A percentile compares a stretch with the other conserved stretches of the same genome.
These are phyloP conservation scores for Subacronicta megacephala DNA, from an alignment of 2,888 invertebrate species.

Conservation along the genomic window DNA sequence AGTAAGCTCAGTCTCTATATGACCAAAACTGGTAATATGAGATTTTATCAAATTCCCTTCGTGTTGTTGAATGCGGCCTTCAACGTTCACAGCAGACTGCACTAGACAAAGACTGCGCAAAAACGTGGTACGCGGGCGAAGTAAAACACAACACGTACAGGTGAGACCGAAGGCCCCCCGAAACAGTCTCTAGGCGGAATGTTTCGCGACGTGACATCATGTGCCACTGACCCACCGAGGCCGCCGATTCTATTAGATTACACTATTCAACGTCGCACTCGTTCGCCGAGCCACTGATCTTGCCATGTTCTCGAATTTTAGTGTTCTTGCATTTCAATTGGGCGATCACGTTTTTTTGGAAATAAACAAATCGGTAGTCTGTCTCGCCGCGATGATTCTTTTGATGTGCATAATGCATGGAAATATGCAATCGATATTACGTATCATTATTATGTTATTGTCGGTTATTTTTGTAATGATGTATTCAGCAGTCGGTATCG, in stretches of 20 bases:
- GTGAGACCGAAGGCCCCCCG: constrained; percentile 63
- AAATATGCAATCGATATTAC: constrained; percentile 39
- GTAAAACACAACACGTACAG: constrained; percentile 54
- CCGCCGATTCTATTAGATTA: constrained; percentile 72
- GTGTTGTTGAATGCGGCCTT: constrained; percentile 45
- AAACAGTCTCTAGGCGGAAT: constrained; percentile 70
- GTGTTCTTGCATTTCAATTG: constrained; percentile 55
- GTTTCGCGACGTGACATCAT: constrained; percentile 82
- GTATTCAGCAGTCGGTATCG: neutral
- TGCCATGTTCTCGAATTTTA: constrained; percentile 47
- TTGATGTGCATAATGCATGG: constrained; percentile 50
- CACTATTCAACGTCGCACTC: constrained; percentile 61
- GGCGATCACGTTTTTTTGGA: constrained; percentile 47
- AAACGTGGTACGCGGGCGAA: constrained; percentile 58
- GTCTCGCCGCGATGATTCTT: constrained; percentile 43
- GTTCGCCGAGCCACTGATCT: constrained; percentile 59
- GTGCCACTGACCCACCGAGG: constrained; percentile 87
- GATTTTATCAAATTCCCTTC: constrained; percentile 56
- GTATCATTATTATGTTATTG: constrained; percentile 21
- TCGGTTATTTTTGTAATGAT: constrained; percentile 6
- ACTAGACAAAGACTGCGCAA: constrained; percentile 54
- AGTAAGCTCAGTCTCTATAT: constrained; percentile 28
- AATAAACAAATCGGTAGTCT: constrained; percentile 49
- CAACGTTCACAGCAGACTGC: constrained; percentile 51
- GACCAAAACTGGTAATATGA: constrained; percentile 50